Base-by-base conservation (phyloP, 2,797 vertebrate species). In the Myotis myotis region DNA sequence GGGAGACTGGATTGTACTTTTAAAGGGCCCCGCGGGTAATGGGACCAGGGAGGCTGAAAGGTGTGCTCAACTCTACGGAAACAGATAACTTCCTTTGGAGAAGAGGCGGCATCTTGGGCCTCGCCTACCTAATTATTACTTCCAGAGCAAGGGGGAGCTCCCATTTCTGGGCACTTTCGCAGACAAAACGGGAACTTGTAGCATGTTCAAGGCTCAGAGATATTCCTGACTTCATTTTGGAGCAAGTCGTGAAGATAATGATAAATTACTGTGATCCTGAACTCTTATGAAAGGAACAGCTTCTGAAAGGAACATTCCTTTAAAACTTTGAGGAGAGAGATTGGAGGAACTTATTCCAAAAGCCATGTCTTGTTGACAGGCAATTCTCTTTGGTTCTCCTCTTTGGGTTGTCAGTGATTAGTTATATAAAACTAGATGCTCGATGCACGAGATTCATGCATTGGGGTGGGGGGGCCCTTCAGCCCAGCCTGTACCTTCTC, bases 1-100 rank as follows among this genome's bases (percentile, higher is more conserved):
- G 68, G 20, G 92, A 97, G 98, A 97, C 86, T 84, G 96, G 95
- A 95, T 92, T 97, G 91, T 9, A 1, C 97, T 97, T 97, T 98
- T 92, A 90, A 71, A 22, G 93, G 68, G 81, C 8, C 84, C 97
- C 91, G 2, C 0, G 53, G 84, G 91, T 92, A 13, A 0, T 53
- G 81, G 93, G 7, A 96, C 95, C 82, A 49, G 95, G 83, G 94
- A 79, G 89, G 93, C 89, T 70, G 82, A 95, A 94, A 92, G 0
- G 0, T 8, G 4, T 0, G 0, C 75, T 93, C 75, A 2, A 11
- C 60, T 83, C 93, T 16, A 0, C 33, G 11, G 68, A 95, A 82
- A 82, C 9, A 22, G 74, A 93, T 93, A 62, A 30, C 64, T 95
- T 89, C 64, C 81, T 92, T 55, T 83, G 78, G 89, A 91, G 64